Evolutionary conservation across 2,888 invertebrate species (phyloP).

Genomic region (Branchellion lobata): DNA sequence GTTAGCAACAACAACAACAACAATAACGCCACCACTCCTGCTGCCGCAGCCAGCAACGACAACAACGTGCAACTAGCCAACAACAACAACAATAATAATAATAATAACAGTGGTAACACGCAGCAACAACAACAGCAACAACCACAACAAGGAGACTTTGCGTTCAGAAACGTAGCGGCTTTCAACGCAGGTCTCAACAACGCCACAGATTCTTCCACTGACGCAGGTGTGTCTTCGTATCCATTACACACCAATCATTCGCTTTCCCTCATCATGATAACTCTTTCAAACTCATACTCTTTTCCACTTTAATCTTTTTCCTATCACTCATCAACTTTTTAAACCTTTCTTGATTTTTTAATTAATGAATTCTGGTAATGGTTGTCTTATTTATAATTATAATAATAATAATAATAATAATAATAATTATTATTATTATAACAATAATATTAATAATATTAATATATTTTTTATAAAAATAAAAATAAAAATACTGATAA

Average conservation of each 20-base stretch:
- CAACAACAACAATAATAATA: background rate
- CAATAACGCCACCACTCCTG: background rate
- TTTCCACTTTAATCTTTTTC: background rate
- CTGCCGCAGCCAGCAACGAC: background rate
- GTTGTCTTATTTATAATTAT: no score
- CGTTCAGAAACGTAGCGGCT: background rate
- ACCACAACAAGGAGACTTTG: slow-evolving; percentile 3
- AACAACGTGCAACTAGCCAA: background rate
- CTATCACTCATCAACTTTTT: no score
- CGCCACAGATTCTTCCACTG: background rate
- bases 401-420: no score
- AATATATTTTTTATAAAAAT: no score
- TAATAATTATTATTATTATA: no score
- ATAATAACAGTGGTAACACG: background rate
- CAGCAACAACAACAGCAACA: background rate
- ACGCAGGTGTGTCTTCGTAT: background rate
- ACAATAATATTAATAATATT: no score
- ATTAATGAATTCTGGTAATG: no score
- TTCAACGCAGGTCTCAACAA: slow-evolving; percentile 2
- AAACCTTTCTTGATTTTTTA: no score
- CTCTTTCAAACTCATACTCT: background rate
- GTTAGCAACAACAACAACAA: background rate
- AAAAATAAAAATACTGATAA: no score
- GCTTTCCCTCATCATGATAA: background rate
- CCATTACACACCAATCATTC: background rate